Conservation (phyloP, 2,888 invertebrate species). For the Gymnoscelis rufifasciata region DNA sequence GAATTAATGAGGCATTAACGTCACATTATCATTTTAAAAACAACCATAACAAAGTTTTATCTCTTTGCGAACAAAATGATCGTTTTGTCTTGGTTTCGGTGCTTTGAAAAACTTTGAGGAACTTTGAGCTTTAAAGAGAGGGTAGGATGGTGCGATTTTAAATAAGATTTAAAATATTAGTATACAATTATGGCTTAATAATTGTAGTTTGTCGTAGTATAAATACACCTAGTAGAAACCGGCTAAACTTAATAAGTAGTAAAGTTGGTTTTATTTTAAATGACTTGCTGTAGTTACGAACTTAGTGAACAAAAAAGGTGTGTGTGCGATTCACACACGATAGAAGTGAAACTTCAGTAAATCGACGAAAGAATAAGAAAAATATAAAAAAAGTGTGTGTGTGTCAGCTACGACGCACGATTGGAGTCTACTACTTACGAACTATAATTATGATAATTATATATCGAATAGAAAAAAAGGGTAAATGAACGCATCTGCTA, state of each 20-base stretch:
- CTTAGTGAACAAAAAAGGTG: too few relatives aligned
- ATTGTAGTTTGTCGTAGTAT: too few relatives aligned
- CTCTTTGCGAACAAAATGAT: slow-evolving; percentile 17
- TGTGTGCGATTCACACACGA: too few relatives aligned
- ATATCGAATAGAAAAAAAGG: too few relatives aligned
- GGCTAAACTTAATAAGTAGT: background rate
- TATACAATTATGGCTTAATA: background rate
- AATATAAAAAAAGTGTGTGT: too few relatives aligned
- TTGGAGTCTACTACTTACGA: too few relatives aligned
- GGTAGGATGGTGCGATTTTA: background rate
- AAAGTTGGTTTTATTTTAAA: background rate
- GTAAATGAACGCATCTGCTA: too few relatives aligned
- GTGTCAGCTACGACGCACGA: too few relatives aligned
- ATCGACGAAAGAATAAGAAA: too few relatives aligned
- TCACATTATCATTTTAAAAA: slow-evolving; percentile 25
- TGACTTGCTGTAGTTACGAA: too few relatives aligned
- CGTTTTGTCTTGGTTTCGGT: slow-evolving; percentile 9
- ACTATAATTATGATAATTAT: too few relatives aligned
- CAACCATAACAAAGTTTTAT: slow-evolving; percentile 21
- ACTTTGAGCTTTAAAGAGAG: slow-evolving; percentile 7
- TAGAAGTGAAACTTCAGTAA: too few relatives aligned
- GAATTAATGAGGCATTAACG: slow-evolving; percentile 23
- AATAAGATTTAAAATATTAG: background rate
- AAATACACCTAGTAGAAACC: background rate
- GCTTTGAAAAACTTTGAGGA: slow-evolving; percentile 9